These are phyloP conservation scores for Vidua macroura DNA, from an alignment of 2,113 vertebrate species.

Conservation along the genomic window DNA sequence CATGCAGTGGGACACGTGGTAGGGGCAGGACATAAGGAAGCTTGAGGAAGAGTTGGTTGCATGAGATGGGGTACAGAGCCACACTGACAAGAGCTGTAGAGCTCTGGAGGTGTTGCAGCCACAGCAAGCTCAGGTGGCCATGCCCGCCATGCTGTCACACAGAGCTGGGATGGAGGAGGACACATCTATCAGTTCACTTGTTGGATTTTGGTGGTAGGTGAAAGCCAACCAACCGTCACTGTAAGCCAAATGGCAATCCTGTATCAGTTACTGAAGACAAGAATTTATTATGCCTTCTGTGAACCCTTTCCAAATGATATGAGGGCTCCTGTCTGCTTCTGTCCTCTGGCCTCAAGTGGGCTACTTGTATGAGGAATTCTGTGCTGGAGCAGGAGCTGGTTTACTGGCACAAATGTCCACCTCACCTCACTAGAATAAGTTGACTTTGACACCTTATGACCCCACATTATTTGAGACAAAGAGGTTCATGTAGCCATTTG, in stretches of 20 bases:
- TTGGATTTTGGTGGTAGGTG: not conserved
- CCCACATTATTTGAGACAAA: not conserved
- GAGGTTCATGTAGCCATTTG: not conserved
- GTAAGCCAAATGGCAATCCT: not conserved
- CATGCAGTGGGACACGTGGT: rapidly evolving
- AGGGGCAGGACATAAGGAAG: not conserved
- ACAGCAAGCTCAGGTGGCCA: not conserved
- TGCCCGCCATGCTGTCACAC: not conserved
- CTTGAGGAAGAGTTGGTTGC: not conserved
- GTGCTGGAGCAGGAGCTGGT: not conserved
- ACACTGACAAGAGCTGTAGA: not conserved
- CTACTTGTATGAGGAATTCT: not conserved
- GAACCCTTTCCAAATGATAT: not conserved
- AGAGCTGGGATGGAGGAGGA: not conserved
- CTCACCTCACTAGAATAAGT: not conserved
- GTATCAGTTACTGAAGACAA: not conserved
- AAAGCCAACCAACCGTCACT: not conserved
- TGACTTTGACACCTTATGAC: not conserved
- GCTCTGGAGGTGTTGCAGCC: not conserved
- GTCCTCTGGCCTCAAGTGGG: not conserved
- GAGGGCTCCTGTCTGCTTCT: not conserved
- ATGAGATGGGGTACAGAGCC: not conserved
- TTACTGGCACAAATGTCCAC: not conserved
- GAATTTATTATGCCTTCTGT: not conserved
- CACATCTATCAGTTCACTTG: not conserved